Conservation (phyloP, 23 tunicate genomes). For the Clavelina lepadiformis region DNA sequence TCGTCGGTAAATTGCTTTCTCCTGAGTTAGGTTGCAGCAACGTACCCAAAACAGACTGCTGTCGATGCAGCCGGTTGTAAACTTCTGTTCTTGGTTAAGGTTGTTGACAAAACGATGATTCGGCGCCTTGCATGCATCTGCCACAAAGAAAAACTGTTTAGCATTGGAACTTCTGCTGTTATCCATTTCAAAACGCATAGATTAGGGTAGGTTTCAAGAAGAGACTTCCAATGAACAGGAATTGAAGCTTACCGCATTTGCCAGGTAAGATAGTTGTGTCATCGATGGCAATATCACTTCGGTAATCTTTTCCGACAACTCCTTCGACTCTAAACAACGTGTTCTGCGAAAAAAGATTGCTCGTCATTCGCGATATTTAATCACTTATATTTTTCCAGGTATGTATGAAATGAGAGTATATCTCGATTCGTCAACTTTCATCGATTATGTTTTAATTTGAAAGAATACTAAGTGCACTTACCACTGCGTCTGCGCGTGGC, state of each 20-base stretch:
- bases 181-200: background rate
- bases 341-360: conserved; percentile 16
- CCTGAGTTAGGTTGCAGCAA: conserved; percentile 59
- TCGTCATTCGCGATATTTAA: no score
- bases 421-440: background rate
- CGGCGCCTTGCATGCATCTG: conserved; percentile 70
- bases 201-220: background rate
- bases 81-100: conserved; percentile 43
- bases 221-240: background rate
- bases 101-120: conserved; percentile 29
- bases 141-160: conserved; percentile 5
- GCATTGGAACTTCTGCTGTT: no score
- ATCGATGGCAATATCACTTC: conserved; percentile 83
- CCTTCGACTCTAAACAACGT: conserved; percentile 74
- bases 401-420: background rate
- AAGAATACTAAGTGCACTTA: conserved; percentile 15
- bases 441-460: background rate
- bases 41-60: conserved; percentile 62
- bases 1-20: conserved; percentile 39
- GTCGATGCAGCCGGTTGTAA: conserved; percentile 72
- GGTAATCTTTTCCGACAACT: conserved; percentile 57
- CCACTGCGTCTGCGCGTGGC: conserved; percentile 35
- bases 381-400: background rate
- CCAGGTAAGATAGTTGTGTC: conserved; percentile 72
- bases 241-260: conserved; percentile 60